Base-by-base conservation (phyloP, 2,797 vertebrate species). In the Adrianichthys oophorus region DNA sequence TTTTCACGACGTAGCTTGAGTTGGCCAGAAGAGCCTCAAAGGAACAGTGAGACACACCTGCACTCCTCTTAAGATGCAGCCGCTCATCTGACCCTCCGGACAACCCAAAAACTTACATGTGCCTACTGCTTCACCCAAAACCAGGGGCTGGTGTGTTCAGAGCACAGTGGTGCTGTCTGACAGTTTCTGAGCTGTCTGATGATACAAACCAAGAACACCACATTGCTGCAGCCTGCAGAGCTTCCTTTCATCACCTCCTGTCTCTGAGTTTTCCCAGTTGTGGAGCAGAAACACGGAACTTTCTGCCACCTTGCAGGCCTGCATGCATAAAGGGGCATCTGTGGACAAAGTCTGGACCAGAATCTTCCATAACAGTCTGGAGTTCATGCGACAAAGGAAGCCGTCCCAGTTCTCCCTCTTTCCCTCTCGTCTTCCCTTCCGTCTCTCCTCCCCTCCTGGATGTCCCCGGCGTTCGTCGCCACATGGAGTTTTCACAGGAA, bases 401-500 rank as follows among this genome's bases (percentile, higher is more conserved):
- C 26, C 1, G 26, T 26, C 26, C 26, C 26, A 26, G 26, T 26
- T 7, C 26, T 48, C 48, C 62, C 61, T 42, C 55, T 32, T 56
- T 21, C 60, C 47, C 23, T 60, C 48, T 48, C 52, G 4, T 24
- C 24, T 6, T 24, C 24, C 24, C 24, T 24, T 7, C 26, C 26
- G 26, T 26, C 32, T 12, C 32, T 10, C 40, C 47, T 44, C 45
- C 58, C 44, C 69, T 55, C 45, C 44, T 62, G 51, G 65, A 61
- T 68, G 80, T 85, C 85, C 76, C 82, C 68, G 74, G 88, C 78
- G 86, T 83, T 90, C 78, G 66, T 72, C 78, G 85, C 85, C 88
- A 90, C 89, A 85, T 85, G 84, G 86, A 87, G 85, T 92, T 91
- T 93, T 92, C 91, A 91, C 91, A 92, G 92, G 90, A 92, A 92